Percentiles rank a stretch among this genome's conserved stretches.
These are phyloP conservation scores for Junonia oenone DNA, from an alignment of 2,888 invertebrate genomes.

Conservation along the genomic window DNA sequence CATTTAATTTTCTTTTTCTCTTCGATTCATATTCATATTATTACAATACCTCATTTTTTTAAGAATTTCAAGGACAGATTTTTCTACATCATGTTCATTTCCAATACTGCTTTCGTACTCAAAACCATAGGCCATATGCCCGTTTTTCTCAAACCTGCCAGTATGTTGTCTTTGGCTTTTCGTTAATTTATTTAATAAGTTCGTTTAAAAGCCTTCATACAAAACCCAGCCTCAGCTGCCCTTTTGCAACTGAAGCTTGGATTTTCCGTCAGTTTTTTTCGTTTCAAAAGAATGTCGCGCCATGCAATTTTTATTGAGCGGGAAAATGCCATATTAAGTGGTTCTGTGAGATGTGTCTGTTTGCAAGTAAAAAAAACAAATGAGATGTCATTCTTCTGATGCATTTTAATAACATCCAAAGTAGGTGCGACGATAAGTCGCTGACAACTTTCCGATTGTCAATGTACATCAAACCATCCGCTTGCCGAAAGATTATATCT, in stretches of 20 bases:
- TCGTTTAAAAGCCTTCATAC: constrained; percentile 5
- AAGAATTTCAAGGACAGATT: not conserved
- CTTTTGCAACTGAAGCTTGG: constrained; percentile 7
- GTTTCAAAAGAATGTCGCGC: constrained; percentile 29
- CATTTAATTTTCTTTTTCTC: constrained; percentile 1
- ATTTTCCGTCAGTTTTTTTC: constrained; percentile 17
- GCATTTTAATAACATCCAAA: constrained; percentile 20
- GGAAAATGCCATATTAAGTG: constrained; percentile 37
- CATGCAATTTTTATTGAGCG: constrained; percentile 34
- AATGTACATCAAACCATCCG: constrained; percentile 30
- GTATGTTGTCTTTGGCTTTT: not conserved
- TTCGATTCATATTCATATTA: not conserved
- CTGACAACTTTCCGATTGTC: too few species aligned
- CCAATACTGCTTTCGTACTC: not conserved
- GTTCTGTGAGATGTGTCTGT: constrained; percentile 24
- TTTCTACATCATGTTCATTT: not conserved
- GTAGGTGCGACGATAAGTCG: constrained; percentile 24
- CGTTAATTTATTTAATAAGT: not conserved
- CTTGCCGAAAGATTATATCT: constrained; percentile 29
- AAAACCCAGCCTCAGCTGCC: too few species aligned
- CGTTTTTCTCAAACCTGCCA: constrained; percentile 6
- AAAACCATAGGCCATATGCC: constrained; percentile 9
- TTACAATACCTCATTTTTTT: constrained; percentile 1
- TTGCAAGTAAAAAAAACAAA: constrained; percentile 36
- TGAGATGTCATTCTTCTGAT: constrained; percentile 33